Percentiles rank a stretch among this genome's conserved stretches.
These are phyloP conservation scores for Pachyuromys duprasi DNA, from an alignment of 2,797 vertebrate genomes.

Conservation along the genomic window DNA sequence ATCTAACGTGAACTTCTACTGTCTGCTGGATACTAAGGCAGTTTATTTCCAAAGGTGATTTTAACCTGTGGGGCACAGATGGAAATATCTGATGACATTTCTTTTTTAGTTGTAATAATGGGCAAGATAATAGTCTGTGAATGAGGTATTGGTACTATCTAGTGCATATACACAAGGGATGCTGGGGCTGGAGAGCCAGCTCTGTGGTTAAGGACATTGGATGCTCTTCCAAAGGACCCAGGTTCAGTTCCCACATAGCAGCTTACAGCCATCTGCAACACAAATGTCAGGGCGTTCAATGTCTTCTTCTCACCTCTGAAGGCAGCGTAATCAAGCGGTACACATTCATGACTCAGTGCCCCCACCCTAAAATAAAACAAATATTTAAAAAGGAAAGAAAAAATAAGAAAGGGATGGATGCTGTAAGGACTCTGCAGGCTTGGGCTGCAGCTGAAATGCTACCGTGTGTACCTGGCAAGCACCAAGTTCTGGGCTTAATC, in stretches of 20 bases:
- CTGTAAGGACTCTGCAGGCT: neutral
- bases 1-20: neutral
- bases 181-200: neutral
- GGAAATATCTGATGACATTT: neutral
- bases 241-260: neutral
- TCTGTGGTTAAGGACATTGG: neutral
- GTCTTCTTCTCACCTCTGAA: neutral
- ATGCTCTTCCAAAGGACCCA: neutral
- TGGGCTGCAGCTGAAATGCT: neutral
- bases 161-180: neutral
- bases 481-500: too few species aligned
- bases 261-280: too few species aligned
- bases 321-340: neutral
- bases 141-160: neutral
- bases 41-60: neutral
- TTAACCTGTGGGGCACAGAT: neutral
- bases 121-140: neutral
- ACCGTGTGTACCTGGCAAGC: neutral
- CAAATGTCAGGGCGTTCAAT: neutral
- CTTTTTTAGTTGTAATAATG: neutral
- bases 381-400: neutral
- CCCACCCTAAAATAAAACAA: neutral
- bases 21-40: neutral
- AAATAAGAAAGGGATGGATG: neutral
- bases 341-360: too few species aligned